Percentiles rank a stretch among this genome's conserved stretches.
These are phyloP conservation scores for Ochotona curzoniae DNA, from an alignment of 2,113 vertebrate species.

Conservation along the genomic window DNA sequence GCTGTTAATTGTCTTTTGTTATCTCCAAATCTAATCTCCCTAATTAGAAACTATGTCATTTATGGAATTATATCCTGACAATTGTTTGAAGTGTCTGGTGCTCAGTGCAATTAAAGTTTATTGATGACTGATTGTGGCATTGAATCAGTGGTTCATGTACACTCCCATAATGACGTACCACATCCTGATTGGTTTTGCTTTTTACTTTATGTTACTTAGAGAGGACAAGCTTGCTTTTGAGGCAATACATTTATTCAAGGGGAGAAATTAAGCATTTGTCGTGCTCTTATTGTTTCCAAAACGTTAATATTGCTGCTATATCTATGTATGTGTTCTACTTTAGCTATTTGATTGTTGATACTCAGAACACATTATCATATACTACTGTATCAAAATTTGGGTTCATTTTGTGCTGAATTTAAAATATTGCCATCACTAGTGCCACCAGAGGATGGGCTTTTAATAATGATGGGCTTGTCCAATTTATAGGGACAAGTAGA, in stretches of 20 bases:
- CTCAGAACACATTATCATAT: background rate
- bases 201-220: slow-evolving; percentile 2
- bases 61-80: background rate
- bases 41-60: background rate
- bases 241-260: slow-evolving; percentile 20
- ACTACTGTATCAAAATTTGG: background rate
- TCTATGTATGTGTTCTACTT: background rate
- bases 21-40: background rate
- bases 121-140: background rate
- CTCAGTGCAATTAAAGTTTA: background rate
- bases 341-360: background rate
- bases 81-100: background rate
- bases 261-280: background rate
- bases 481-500: slow-evolving; percentile 42
- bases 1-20: background rate
- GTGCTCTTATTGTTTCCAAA: background rate
- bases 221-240: background rate
- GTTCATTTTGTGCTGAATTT: slow-evolving; percentile 21
- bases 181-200: background rate
- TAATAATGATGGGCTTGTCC: slow-evolving; percentile 43
- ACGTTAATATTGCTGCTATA: background rate
- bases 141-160: background rate
- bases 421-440: slow-evolving; percentile 32
- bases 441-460: slow-evolving; percentile 11
- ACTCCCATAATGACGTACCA: background rate